Conservation (phyloP, 2,888 invertebrate genomes). For the Polylopha cassiicola region DNA sequence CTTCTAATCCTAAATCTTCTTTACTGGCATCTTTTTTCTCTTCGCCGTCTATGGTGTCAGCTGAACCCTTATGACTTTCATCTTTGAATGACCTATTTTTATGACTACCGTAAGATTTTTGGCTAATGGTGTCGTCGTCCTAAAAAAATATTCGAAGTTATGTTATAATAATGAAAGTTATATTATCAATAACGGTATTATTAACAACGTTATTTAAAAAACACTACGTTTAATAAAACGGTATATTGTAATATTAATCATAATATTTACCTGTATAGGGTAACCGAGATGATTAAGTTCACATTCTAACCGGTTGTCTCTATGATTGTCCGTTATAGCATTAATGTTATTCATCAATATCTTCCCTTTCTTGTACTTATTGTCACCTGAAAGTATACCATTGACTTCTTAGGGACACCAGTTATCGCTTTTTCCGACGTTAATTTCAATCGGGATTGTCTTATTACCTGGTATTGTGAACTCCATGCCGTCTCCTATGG, state of each 20-base stretch:
- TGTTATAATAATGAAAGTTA: no score
- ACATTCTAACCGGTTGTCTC: conserved; percentile 85
- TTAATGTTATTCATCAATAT: conserved; percentile 89
- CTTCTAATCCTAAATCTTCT: conserved; percentile 91
- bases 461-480: conserved; percentile 90
- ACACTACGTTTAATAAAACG: not conserved
- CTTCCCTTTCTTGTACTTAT: conserved; percentile 89
- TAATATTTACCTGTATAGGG: conserved; percentile 71
- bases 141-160: conserved; percentile 39
- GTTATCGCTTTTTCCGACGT: conserved; percentile 14
- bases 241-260: not conserved
- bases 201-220: not conserved
- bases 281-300: conserved; percentile 85
- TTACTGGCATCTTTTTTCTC: conserved; percentile 93
- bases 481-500: conserved; percentile 95
- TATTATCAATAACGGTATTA: no score
- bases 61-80: conserved; percentile 93
- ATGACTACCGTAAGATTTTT: conserved; percentile 95
- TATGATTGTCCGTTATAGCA: conserved; percentile 85
- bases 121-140: conserved; percentile 89
- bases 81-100: conserved; percentile 92
- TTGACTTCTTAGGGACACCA: conserved; percentile 25
- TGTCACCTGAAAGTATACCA: conserved; percentile 80
- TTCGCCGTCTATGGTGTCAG: conserved; percentile 90
- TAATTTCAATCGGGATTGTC: conserved; percentile 17